Conservation (phyloP, 1,140 invertebrate species). For the Radopholus similis region DNA sequence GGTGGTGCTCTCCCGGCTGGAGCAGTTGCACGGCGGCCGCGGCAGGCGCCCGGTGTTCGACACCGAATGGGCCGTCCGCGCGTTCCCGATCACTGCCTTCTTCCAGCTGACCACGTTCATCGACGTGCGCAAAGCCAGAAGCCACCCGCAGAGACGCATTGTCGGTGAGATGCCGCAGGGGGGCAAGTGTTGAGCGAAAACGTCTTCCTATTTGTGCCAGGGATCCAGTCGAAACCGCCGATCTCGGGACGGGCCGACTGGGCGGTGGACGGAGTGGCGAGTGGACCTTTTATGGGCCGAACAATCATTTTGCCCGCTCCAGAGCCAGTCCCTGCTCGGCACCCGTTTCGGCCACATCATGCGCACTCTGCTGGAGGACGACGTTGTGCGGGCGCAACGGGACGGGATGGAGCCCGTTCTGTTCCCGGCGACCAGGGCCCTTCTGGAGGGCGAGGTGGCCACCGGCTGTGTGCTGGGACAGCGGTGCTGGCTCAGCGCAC, state of each 20-base stretch:
- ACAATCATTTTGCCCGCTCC: not conserved
- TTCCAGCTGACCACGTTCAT: not conserved
- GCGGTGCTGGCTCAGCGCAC: not conserved
- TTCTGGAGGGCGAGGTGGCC: not conserved
- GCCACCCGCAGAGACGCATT: not conserved
- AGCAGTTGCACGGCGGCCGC: not conserved
- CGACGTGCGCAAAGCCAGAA: not conserved
- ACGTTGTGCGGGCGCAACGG: not conserved
- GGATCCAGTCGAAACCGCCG: not conserved
- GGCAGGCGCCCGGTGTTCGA: not conserved
- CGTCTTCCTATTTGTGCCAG: not conserved
- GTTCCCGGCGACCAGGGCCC: not conserved
- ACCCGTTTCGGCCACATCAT: conserved; percentile 7
- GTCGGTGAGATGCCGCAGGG: not conserved
- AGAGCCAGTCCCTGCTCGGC: not conserved
- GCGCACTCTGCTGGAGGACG: not conserved
- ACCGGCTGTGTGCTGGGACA: not conserved
- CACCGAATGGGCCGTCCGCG: not conserved
- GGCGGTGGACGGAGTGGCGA: not conserved
- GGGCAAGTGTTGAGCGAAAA: not conserved
- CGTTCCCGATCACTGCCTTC: not conserved
- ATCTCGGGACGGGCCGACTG: conserved; percentile 1
- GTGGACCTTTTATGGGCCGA: not conserved
- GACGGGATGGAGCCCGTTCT: not conserved
- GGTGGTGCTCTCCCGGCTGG: not conserved